Conservation (phyloP, 1,140 invertebrate species). For the Chelonus insularis region DNA sequence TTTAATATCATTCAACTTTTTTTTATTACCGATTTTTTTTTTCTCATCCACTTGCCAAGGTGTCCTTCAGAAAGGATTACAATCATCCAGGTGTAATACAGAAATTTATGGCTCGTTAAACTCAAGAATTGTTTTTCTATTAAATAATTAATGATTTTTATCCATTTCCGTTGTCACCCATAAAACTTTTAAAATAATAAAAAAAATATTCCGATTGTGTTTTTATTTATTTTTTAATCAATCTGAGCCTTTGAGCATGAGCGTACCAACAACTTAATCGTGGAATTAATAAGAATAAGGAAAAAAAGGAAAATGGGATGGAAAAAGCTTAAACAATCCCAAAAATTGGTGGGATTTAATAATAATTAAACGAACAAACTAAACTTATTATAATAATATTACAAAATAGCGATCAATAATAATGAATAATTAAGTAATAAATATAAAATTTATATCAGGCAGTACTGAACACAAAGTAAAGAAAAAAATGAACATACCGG, state of each 20-base stretch:
- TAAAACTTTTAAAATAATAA: no score
- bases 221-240: no score
- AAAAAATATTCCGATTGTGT: no score
- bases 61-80: not conserved
- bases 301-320: no score
- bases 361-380: conserved; percentile 36
- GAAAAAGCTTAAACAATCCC: no score
- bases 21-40: not conserved
- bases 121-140: not conserved
- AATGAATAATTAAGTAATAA: conserved; percentile 29
- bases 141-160: conserved; percentile 1
- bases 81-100: conserved; percentile 3
- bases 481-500: conserved; percentile 60
- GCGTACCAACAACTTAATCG: no score
- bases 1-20: no score
- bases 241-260: no score
- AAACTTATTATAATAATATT: conserved; percentile 16
- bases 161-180: not conserved
- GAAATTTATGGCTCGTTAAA: conserved; percentile 12
- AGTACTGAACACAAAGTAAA: conserved; percentile 54
- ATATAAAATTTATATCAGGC: conserved; percentile 31
- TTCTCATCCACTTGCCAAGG: not conserved
- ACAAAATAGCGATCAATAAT: conserved; percentile 22
- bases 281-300: no score
- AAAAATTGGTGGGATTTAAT: conserved; percentile 38